Evolutionary conservation across 53 echinoderm and acorn worm genomes (phyloP).

Genomic region (Paracentrotus lividus): DNA sequence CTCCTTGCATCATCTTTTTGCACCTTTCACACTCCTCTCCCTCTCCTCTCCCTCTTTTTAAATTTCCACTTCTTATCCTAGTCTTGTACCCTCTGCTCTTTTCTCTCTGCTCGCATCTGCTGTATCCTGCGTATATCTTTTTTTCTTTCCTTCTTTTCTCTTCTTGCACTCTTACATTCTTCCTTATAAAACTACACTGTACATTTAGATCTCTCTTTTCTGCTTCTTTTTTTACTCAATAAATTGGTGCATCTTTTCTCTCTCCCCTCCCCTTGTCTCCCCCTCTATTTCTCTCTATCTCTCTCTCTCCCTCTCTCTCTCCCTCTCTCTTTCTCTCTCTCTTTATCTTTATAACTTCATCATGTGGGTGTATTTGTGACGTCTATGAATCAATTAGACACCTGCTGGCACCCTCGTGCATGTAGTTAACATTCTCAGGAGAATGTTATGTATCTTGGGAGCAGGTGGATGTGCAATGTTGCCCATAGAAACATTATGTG

Average conservation of each 20-base stretch:
- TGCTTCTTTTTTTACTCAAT: background rate
- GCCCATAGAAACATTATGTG: background rate
- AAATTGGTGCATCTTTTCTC: background rate
- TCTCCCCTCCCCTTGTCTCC: background rate
- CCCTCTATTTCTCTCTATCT: background rate
- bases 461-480: background rate
- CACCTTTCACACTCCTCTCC: background rate
- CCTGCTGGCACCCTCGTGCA: slow-evolving; percentile 7
- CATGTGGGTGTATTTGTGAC: background rate
- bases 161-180: background rate
- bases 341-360: background rate
- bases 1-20: background rate
- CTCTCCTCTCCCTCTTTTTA: background rate
- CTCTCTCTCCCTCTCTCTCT: background rate
- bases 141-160: background rate
- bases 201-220: background rate
- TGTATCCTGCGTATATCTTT: background rate
- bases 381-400: background rate
- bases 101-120: background rate
- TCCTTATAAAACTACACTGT: background rate
- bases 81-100: background rate
- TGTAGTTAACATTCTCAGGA: slow-evolving; percentile 20
- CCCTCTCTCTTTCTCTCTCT: background rate
- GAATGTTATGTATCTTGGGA: background rate
- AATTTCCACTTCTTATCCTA: background rate